A percentile compares a stretch with the other conserved stretches of the same genome.
phyloP scores from a whole-genome alignment of 2,797 vertebrate species.

The Falco columbarius region DNA sequence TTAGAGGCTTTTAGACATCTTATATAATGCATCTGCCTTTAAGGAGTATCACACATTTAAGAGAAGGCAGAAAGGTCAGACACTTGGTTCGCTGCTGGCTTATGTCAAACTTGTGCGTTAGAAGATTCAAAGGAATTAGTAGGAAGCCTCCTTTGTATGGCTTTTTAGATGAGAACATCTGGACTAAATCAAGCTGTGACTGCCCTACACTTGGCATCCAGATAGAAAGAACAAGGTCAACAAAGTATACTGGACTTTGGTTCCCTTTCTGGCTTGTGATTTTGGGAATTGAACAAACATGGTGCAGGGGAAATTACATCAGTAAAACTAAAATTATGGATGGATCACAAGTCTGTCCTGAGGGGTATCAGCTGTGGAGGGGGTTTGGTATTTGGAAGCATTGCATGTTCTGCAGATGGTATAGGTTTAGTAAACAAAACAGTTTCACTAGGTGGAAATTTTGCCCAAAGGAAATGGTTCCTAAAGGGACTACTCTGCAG shows the following conservation, averaged over 20 bases:
- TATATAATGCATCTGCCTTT: neutral
- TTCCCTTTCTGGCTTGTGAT: neutral
- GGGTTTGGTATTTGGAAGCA: neutral
- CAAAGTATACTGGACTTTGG: neutral
- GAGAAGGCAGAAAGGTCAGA: neutral
- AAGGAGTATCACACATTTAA: neutral
- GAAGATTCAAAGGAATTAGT: neutral
- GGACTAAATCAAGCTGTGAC: neutral
- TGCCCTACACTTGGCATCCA: neutral
- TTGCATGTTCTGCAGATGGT: rapidly evolving
- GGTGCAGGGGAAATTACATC: neutral
- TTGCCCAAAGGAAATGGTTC: neutral
- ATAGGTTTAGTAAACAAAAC: neutral
- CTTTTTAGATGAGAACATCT: neutral
- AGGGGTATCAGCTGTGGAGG: neutral
- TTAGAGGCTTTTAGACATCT: neutral
- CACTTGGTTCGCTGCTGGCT: neutral
- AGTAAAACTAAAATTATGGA: neutral
- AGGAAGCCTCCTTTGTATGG: neutral
- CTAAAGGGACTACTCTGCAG: neutral
- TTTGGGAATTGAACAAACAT: neutral
- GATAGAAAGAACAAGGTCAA: neutral
- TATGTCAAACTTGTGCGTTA: rapidly evolving
- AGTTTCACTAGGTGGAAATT: neutral
- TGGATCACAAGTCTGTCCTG: neutral